Evolutionary conservation across 2,888 invertebrate species (phyloP).

Genomic region (Crossocerus cetratus): DNA sequence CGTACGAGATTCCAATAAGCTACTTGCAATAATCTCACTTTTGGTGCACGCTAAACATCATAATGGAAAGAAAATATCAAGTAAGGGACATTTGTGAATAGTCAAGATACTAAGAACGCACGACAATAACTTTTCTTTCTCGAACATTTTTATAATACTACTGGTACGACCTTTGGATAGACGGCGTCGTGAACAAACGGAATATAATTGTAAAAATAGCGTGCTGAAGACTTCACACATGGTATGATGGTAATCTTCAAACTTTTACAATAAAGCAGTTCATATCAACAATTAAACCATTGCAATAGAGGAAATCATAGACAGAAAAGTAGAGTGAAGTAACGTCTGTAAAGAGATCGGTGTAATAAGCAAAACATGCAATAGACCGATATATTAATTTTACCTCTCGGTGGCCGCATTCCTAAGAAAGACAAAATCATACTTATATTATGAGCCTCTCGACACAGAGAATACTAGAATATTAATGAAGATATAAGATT

Average conservation of each 20-base stretch:
- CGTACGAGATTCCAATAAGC: too few species aligned
- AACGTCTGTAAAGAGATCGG: conserved; percentile 32
- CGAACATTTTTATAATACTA: not conserved
- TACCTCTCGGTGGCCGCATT: conserved; percentile 80
- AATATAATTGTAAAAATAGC: conserved; percentile 10
- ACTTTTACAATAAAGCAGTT: conserved; percentile 10
- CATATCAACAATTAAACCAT: conserved; percentile 8
- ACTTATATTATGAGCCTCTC: conserved; percentile 64
- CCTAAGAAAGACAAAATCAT: conserved; percentile 77
- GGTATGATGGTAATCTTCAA: not conserved
- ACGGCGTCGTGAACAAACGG: not conserved
- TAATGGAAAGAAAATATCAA: not conserved
- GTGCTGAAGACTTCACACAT: conserved; percentile 29
- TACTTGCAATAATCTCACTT: too few species aligned
- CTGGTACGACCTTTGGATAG: not conserved
- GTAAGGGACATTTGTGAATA: not conserved
- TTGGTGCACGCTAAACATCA: too few species aligned
- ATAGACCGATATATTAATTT: conserved; percentile 56
- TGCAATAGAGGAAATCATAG: conserved; percentile 28
- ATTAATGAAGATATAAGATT: conserved; percentile 14
- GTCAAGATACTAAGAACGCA: not conserved
- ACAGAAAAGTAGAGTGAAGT: conserved; percentile 41
- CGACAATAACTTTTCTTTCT: not conserved
- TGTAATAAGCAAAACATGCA: conserved; percentile 57
- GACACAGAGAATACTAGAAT: conserved; percentile 21